A percentile compares a stretch with the other conserved stretches of the same genome.
Conservation (phyloP, 1,140 invertebrate species). For the Lordiphosa collinella region DNA sequence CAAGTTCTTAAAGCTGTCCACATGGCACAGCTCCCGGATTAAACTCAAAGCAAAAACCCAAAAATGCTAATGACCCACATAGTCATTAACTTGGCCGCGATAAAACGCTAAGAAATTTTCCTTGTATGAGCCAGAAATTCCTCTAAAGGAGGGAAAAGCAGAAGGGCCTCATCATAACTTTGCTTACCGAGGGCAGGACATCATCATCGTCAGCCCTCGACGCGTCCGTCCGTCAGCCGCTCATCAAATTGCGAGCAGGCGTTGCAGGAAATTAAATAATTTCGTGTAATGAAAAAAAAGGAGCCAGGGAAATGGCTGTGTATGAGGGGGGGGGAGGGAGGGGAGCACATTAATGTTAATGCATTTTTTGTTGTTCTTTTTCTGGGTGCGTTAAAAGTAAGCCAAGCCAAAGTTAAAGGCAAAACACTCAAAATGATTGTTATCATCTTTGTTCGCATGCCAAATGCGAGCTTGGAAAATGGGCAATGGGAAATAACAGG, state of each 20-base stretch:
- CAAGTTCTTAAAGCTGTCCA: not conserved
- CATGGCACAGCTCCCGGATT: no score
- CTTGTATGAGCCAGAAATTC: not conserved
- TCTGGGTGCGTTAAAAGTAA: constrained; percentile 47
- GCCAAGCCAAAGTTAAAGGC: constrained; percentile 13
- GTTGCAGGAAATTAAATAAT: constrained; percentile 60
- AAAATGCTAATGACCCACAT: constrained; percentile 56
- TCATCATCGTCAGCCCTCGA: constrained; percentile 7
- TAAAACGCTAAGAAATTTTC: constrained; percentile 20
- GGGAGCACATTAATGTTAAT: constrained; percentile 43
- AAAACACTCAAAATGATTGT: constrained; percentile 58
- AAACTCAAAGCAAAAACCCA: no score
- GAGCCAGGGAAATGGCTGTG: not conserved
- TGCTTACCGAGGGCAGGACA: constrained; percentile 17
- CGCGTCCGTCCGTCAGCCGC: constrained; percentile 20
- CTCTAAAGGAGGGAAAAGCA: not conserved
- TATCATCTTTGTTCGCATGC: constrained; percentile 30
- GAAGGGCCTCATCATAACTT: constrained; percentile 21
- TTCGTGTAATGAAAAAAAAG: constrained; percentile 47
- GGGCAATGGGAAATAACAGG: constrained; percentile 11
- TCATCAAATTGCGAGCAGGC: constrained; percentile 55
- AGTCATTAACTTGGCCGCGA: constrained; percentile 50
- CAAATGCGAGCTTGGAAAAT: constrained; percentile 20
- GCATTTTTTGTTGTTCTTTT: constrained; percentile 25
- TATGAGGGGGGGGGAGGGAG: not conserved